Base-by-base conservation (phyloP, 2,797 vertebrate species). In the Denticeps clupeoides region DNA sequence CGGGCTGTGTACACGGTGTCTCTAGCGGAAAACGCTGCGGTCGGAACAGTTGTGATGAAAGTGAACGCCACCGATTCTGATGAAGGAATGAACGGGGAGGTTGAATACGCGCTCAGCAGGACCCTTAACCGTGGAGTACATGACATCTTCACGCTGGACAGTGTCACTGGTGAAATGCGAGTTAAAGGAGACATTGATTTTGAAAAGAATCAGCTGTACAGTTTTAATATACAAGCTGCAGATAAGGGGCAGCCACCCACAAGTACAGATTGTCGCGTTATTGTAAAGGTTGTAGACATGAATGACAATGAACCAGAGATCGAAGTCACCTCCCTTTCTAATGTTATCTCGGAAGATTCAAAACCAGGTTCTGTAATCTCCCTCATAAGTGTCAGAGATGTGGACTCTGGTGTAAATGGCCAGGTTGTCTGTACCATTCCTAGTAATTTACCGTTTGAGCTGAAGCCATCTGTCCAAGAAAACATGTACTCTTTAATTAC, bases 261-360 rank as follows among this genome's bases (percentile, higher is more conserved):
- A 64, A 60, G 51, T 1, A 53, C 60, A 0, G 61, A 72, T 0
- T 79, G 74, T 13, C 62, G 49, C 1, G 73, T 80, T 0, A 64
- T 80, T 0, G 71, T 80, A 3, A 73, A 59, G 55, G 51, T 79
- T 1, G 8, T 68, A 0, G 77, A 80, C 3, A 27, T 67, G 45
- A 80, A 80, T 15, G 78, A 80, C 41, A 80, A 80, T 43, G 11
- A 46, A 35, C 77, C 77, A 5, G 58, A 68, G 22, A 73, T 80
- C 19, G 72, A 70, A 0, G 56, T 80, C 0, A 72, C 71, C 3
- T 75, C 72, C 0, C 37, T 77, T 6, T 75, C 63, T 3, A 49
- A 64, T 8, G 33, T 4, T 0, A 19, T 78, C 10, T 47, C 56
- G 5, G 77, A 80, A 33, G 41, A 62, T 8, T 56, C 68, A 2